A percentile compares a stretch with the other conserved stretches of the same genome.
These are phyloP conservation scores for Clarias fuscus DNA, from an alignment of 2,797 vertebrate species.

Conservation along the genomic window DNA sequence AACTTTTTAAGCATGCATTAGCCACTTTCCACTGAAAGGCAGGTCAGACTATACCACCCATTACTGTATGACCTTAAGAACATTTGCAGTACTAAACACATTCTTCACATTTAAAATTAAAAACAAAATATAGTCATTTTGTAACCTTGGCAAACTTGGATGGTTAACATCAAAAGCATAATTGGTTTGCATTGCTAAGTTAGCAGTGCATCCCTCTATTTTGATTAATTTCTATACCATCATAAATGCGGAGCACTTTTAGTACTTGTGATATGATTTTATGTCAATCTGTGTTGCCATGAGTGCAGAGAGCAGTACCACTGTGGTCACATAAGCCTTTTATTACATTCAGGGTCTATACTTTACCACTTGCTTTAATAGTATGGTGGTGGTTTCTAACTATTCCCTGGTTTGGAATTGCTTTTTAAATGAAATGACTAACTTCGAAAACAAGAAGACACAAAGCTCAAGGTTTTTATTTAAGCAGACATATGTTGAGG, in stretches of 20 bases:
- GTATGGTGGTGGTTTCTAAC: neutral
- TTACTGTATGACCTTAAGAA: neutral
- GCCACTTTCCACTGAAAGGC: neutral
- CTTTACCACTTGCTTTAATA: neutral
- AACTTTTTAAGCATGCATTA: neutral
- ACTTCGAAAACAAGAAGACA: neutral
- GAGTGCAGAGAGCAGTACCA: neutral
- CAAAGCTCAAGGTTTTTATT: neutral
- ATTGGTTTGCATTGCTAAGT: neutral
- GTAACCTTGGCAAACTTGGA: neutral
- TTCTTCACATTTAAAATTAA: neutral
- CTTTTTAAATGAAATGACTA: constrained; percentile 1
- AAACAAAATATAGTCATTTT: neutral
- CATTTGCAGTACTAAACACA: neutral
- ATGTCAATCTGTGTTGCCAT: neutral
- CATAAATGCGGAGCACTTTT: no score
- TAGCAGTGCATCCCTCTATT: neutral
- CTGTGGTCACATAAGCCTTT: neutral
- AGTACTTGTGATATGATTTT: neutral
- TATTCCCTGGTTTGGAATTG: neutral
- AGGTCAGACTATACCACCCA: neutral
- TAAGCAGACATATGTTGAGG: neutral
- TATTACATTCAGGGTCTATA: constrained; percentile 19
- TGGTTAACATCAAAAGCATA: neutral
- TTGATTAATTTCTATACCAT: neutral